Evolutionary conservation across 1,140 invertebrate species (phyloP).

Genomic region (Panulirus ornatus): DNA sequence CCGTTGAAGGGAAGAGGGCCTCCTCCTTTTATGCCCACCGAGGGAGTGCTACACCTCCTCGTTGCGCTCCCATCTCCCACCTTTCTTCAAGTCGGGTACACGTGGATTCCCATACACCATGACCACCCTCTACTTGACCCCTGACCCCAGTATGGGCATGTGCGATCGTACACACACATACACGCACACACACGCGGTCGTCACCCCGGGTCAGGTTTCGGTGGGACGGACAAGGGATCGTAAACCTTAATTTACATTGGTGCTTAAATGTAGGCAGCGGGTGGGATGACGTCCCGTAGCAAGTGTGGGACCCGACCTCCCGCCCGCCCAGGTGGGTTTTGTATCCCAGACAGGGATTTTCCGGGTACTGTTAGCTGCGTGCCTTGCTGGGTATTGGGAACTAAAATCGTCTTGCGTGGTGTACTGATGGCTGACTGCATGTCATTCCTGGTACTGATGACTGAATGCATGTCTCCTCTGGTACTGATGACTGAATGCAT

Average conservation of each 20-base stretch:
- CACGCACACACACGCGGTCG: conserved; percentile 10
- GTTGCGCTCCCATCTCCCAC: background rate
- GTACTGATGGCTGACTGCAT: no score
- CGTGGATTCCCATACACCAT: background rate
- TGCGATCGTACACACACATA: conserved; percentile 6
- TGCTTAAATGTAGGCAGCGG: conserved; percentile 50
- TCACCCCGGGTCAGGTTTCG: conserved; percentile 42
- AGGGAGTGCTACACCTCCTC: no score
- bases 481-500: no score
- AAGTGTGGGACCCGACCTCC: no score
- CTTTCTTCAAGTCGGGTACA: conserved; percentile 2
- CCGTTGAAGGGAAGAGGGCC: no score
- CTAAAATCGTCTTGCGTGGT: no score
- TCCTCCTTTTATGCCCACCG: no score
- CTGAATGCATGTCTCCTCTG: no score
- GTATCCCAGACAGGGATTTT: background rate
- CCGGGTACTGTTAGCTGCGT: background rate
- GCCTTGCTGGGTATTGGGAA: background rate
- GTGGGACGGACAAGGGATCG: conserved; percentile 64
- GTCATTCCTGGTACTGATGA: no score
- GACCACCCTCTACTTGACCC: background rate
- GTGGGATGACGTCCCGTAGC: background rate
- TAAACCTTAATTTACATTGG: conserved; percentile 66
- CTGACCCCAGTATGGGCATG: background rate
- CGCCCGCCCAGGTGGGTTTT: no score